Evolutionary conservation across 2,888 invertebrate species (phyloP).

Genomic region (Synanthedon formicaeformis): DNA sequence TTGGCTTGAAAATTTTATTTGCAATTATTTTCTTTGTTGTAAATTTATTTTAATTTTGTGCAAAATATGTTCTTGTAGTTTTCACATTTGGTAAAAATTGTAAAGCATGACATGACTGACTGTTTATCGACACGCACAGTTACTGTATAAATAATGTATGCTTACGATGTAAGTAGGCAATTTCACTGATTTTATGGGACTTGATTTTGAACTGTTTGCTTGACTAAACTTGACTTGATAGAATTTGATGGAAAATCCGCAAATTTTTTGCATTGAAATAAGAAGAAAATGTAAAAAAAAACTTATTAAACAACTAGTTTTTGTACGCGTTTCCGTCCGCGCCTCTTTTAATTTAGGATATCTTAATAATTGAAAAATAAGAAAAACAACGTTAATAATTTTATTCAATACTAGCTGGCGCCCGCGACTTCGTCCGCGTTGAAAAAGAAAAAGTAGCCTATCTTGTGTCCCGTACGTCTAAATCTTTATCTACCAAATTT

Average conservation of each 20-base stretch:
- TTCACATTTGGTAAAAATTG: neutral
- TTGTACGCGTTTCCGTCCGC: no score
- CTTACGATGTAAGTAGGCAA: neutral
- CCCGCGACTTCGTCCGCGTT: no score
- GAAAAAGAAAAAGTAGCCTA: no score
- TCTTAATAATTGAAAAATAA: no score
- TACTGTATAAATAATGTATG: conserved; percentile 6
- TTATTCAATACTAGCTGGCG: no score
- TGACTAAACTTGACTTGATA: conserved; percentile 7
- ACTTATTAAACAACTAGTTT: no score
- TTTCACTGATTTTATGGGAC: conserved; percentile 7
- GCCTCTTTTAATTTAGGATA: no score
- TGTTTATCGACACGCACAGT: conserved; percentile 15
- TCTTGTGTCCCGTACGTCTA: no score
- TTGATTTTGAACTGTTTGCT: conserved; percentile 9
- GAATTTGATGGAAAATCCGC: neutral
- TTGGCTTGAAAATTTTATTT: neutral
- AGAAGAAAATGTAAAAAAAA: no score
- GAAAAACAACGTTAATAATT: no score
- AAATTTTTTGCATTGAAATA: no score
- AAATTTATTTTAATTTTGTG: neutral
- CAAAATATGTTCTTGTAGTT: neutral
- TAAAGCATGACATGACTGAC: conserved; percentile 24
- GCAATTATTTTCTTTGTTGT: neutral
- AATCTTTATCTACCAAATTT: no score